Base-by-base conservation (phyloP, 2,113 vertebrate genomes). In the Phyllostomus hastatus region DNA sequence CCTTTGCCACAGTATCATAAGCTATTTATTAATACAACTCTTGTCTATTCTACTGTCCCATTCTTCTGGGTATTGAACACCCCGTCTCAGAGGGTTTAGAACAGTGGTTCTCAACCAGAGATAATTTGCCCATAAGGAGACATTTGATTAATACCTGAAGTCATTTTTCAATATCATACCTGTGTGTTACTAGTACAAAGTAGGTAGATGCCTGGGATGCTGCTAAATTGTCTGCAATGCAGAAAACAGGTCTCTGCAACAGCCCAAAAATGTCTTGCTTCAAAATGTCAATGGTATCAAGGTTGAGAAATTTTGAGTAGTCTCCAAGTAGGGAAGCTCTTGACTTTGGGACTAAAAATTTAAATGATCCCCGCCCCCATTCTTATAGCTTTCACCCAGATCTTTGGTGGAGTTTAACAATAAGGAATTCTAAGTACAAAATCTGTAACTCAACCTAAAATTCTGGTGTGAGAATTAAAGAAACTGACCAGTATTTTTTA, bases 271-370 rank as follows among this genome's bases (percentile, higher is more conserved):
- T 76, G 72, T 88, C 11, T 54, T 95, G 48, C 19, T 43, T 78
- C 31, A 92, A 94, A 85, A 92, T 35, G 15, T 90, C 70, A 86
- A 72, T 4, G 75, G 61, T 66, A 75, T 43, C 9, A 10, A 86
- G 46, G 14, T 1, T 78, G 24, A 87, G 48, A 96, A 80, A 81
- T 24, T 67, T 2, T 80, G 31, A 59, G 24, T 46, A 76, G 43
- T 91, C 26, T 90, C 26, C 19, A 87, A 87, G 10, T 17, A 88
- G 24, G 16, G 35, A 93, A 96, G 10, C 6, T 92, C 69, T 78
- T 87, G 54, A 76, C 24, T 93, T 92, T 72, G 41, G 28, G 33
- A 91, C 69, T 86, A 95, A 82, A 96, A 91, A 52, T n/a, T 9
- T 50, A 96, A 96, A 95, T 43, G 31, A 73, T 57, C 17, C 64